Conservation (phyloP, 2,888 invertebrate species). For the Craniophora ligustri region DNA sequence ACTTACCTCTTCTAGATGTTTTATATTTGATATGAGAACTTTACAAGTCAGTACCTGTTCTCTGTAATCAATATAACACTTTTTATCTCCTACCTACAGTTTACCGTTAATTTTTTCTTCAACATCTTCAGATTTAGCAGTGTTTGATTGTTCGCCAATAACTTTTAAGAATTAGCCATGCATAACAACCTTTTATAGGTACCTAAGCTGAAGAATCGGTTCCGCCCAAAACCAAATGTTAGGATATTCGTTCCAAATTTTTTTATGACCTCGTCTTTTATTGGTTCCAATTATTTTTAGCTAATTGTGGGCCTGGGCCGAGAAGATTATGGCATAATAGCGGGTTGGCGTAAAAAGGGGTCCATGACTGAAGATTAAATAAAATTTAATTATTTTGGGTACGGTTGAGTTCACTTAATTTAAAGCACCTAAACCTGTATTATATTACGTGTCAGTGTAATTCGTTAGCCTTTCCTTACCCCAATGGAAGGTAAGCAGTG, state of each 20-base stretch:
- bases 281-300: constrained; percentile 44
- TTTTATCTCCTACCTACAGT: too few species aligned
- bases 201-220: constrained; percentile 28
- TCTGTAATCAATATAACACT: too few species aligned
- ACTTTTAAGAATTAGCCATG: constrained; percentile 51
- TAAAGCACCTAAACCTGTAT: constrained; percentile 24
- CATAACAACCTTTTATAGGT: constrained; percentile 22
- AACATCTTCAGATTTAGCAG: constrained; percentile 5
- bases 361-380: constrained; percentile 45
- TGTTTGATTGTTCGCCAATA: constrained; percentile 55
- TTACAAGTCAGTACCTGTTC: too few species aligned
- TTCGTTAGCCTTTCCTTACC: too few species aligned
- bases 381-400: constrained; percentile 34
- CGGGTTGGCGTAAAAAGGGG: constrained; percentile 43
- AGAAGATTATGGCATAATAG: constrained; percentile 50
- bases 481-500: too few species aligned
- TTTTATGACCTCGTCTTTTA: constrained; percentile 43
- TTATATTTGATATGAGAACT: too few species aligned
- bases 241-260: constrained; percentile 50
- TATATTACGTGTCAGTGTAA: too few species aligned
- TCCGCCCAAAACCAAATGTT: constrained; percentile 46
- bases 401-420: constrained; percentile 39
- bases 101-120: constrained; percentile 2
- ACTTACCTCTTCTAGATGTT: too few species aligned
- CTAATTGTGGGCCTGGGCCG: constrained; percentile 43